Conservation (phyloP, 2,888 invertebrate genomes). For the Heliconius ethilla region DNA sequence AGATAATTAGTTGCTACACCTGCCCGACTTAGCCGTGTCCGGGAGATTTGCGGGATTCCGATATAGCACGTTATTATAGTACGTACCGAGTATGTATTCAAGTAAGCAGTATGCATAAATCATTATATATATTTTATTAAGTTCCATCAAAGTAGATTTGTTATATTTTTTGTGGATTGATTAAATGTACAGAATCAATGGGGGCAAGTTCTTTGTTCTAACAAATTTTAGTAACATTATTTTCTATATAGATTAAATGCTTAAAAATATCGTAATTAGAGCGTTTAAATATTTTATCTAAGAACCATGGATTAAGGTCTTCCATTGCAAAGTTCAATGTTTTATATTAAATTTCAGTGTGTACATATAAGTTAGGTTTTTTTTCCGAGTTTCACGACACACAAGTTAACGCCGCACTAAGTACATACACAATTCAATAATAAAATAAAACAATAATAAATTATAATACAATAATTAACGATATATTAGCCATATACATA, state of each 20-base stretch:
- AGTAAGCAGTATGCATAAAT: background rate
- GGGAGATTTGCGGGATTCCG: constrained; percentile 38
- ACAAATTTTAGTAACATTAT: no score
- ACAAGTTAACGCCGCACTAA: background rate
- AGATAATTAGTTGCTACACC: constrained; percentile 50
- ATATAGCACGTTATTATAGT: background rate
- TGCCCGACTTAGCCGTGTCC: constrained; percentile 48
- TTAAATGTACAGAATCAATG: no score
- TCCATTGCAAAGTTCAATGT: no score
- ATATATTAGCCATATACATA: background rate
- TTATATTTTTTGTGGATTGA: background rate
- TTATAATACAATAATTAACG: background rate
- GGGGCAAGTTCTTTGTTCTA: no score
- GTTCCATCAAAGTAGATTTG: background rate
- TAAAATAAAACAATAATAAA: background rate
- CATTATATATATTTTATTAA: background rate
- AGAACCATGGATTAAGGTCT: no score
- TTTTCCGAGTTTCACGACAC: background rate
- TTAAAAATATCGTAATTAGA: no score
- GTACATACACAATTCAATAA: background rate
- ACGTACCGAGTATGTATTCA: background rate
- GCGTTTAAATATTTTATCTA: no score
- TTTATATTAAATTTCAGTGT: no score
- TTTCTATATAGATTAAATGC: no score
- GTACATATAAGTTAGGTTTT: no score